Evolutionary conservation across 2,797 vertebrate species (phyloP).

Genomic region (Danio tinwini): DNA sequence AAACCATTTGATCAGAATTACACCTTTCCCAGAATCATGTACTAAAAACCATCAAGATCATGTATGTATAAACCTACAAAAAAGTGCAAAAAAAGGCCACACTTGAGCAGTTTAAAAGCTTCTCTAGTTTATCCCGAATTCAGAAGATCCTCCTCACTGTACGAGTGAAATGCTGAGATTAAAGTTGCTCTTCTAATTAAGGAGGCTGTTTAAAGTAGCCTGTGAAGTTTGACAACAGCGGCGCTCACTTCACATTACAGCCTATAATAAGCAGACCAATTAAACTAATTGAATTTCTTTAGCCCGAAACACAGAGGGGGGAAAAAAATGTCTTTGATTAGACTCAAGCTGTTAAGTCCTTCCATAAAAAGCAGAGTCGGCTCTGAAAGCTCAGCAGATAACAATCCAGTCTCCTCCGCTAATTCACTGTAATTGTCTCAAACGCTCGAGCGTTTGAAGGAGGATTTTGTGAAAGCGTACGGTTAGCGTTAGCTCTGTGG

Average conservation of each 20-base stretch:
- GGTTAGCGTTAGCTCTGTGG: neutral
- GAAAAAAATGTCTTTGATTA: conserved; percentile 72
- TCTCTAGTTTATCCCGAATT: conserved; percentile 62
- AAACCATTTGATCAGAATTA: too few relatives aligned
- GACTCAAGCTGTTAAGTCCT: conserved; percentile 74
- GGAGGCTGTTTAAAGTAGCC: conserved; percentile 69
- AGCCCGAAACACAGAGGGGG: conserved; percentile 69
- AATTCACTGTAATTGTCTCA: conserved; percentile 48
- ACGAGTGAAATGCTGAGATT: conserved; percentile 71
- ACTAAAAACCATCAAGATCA: neutral
- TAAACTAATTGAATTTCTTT: conserved; percentile 80
- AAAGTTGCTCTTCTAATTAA: conserved; percentile 76
- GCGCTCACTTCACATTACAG: conserved; percentile 71
- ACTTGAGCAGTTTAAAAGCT: conserved; percentile 55
- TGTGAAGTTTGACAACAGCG: conserved; percentile 76
- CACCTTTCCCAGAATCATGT: neutral
- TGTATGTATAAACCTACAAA: conserved; percentile 4
- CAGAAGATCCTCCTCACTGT: conserved; percentile 69
- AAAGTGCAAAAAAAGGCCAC: conserved; percentile 40
- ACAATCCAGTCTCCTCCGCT: conserved; percentile 63
- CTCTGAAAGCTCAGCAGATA: conserved; percentile 65
- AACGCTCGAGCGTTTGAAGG: conserved; percentile 31
- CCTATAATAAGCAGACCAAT: conserved; percentile 76
- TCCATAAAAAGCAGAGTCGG: conserved; percentile 65
- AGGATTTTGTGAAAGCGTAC: conserved; percentile 21